phyloP scores from a whole-genome alignment of 2,113 vertebrate species.

The Macaca fascicularis region T2T-MFA8v1.1 NC_088384.1:73785501-73786000 shows the following conservation, averaged over 20 bases:
- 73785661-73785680: not conserved
- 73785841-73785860: not conserved
- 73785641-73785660: not conserved
- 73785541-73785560: not conserved
- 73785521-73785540: not conserved
- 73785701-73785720: not conserved
- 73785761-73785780: not conserved
- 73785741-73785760: not conserved
- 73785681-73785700: not conserved
- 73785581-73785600: not conserved
- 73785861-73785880: not conserved
- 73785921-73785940: too few relatives aligned
- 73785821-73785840: not conserved
- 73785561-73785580: too few relatives aligned
- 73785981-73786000: too few relatives aligned
- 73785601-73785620: not conserved
- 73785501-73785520: not conserved
- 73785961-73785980: too few relatives aligned
- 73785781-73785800: not conserved
- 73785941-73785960: too few relatives aligned
- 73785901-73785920: not conserved
- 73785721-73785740: not conserved
- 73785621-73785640: not conserved
- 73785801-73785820: not conserved
- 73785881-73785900: not conserved